Evolutionary conservation across 1,140 invertebrate genomes (phyloP), one percentile per base, ranked within the genome.

Genomic region (Zeugodacus cucurbitae): DNA sequence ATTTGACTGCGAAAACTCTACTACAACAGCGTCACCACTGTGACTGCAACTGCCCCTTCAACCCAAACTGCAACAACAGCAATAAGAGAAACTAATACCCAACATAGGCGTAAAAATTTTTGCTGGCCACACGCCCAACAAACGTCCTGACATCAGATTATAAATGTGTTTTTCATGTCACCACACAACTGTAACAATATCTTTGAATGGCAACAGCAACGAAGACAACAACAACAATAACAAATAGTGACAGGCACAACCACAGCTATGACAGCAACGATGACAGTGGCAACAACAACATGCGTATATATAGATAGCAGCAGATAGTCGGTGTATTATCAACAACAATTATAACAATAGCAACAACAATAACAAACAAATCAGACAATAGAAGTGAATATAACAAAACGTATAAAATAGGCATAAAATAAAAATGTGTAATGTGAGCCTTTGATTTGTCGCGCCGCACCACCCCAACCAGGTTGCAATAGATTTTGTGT

Each of bases 401-500:
- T 48, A 62, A 26, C 26, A 82, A 44, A 62, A 26, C 26, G 41
- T 82, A 82, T 82, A 82, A 82, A 82, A 82, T 82, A 82, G 74
- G 74, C 74, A 82, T 82, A 48, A 82, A 82, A 82, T 82, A 82
- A 82, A 82, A 82, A 82, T 48, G 74, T 82, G 74, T 48, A 82
- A 82, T 82, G 74, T 41, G 74, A 82, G 74, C 74, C 74, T 87
- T 87, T 87, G 86, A 87, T 87, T 87, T 67, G 86, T 29, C 41
- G 59, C 59, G 34, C 29, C 26, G 22, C 29, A n/a, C 74, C 70
- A 74, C 5, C 22, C 20, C 34, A 54, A 7, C 37, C 37, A 41
- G 14, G 4, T 54, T 54, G 48, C 48, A 20, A 5, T 54, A 17
- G 11, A 54, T 54, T 17, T n/a, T n/a, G n/a, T 54, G 37, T 22